These are phyloP conservation scores for Porites rus DNA, from an alignment of 92 coral and sea anemone genomes.

Conservation along the genomic window DNA sequence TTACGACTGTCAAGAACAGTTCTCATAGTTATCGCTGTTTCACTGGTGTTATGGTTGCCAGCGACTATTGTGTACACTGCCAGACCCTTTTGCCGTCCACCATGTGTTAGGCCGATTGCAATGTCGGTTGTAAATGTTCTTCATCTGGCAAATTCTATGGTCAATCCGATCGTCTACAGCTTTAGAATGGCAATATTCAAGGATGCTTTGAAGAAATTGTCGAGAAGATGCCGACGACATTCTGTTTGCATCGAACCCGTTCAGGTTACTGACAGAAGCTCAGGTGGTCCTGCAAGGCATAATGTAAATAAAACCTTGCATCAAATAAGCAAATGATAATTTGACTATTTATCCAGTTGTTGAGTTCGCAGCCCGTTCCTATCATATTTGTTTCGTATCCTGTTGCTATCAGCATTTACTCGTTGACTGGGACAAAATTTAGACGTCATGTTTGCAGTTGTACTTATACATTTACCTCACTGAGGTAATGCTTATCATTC, in stretches of 20 bases:
- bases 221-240: not conserved
- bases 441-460: too few relatives aligned
- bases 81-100: not conserved
- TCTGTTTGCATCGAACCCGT: not conserved
- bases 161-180: slow-evolving; percentile 18
- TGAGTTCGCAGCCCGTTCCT: too few relatives aligned
- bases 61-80: not conserved
- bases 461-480: too few relatives aligned
- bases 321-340: too few relatives aligned
- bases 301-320: too few relatives aligned
- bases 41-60: slow-evolving; percentile 22
- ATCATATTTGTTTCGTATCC: too few relatives aligned
- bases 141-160: slow-evolving; percentile 26
- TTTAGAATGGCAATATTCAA: slow-evolving; percentile 19
- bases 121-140: not conserved
- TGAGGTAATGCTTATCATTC: too few relatives aligned
- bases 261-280: not conserved
- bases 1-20: slow-evolving; percentile 19
- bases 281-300: too few relatives aligned
- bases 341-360: too few relatives aligned
- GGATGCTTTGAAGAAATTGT: slow-evolving; percentile 13
- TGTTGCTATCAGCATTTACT: too few relatives aligned
- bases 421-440: too few relatives aligned
- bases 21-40: not conserved
- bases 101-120: not conserved